These are phyloP conservation scores for Frieseomelitta varia DNA, from an alignment of 1,140 invertebrate species.

Conservation along the genomic window DNA sequence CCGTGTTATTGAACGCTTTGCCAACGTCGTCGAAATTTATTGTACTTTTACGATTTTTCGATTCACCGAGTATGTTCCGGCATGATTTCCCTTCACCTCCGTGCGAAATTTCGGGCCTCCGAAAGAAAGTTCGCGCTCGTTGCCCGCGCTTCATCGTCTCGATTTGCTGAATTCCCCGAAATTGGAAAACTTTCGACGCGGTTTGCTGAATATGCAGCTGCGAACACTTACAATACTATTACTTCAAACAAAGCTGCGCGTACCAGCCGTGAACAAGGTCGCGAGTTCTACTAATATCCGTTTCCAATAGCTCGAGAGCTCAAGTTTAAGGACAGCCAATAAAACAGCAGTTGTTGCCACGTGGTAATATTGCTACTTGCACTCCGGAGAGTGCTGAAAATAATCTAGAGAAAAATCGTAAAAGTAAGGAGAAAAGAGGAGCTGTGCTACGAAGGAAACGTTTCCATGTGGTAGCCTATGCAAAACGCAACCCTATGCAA, in stretches of 20 bases:
- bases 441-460: not conserved
- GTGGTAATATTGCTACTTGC: not conserved
- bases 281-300: slow-evolving; percentile 17
- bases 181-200: not conserved
- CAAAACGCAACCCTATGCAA: slow-evolving; percentile 21
- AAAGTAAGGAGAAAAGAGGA: not conserved
- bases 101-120: not conserved
- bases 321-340: not conserved
- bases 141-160: too few relatives aligned
- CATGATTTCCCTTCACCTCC: slow-evolving; percentile 10
- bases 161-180: not conserved
- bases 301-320: not conserved
- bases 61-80: not conserved
- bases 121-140: not conserved
- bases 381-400: not conserved
- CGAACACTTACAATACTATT: not conserved
- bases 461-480: not conserved
- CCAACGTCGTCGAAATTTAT: slow-evolving; percentile 26
- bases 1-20: slow-evolving; percentile 13
- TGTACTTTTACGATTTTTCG: slow-evolving; percentile 33
- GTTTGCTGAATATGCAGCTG: not conserved
- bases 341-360: too few relatives aligned
- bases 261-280: not conserved
- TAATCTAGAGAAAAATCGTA: not conserved
- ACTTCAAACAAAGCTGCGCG: not conserved